These are phyloP conservation scores for Zophobas morio DNA, from an alignment of 1,140 invertebrate genomes.

Conservation along the genomic window DNA sequence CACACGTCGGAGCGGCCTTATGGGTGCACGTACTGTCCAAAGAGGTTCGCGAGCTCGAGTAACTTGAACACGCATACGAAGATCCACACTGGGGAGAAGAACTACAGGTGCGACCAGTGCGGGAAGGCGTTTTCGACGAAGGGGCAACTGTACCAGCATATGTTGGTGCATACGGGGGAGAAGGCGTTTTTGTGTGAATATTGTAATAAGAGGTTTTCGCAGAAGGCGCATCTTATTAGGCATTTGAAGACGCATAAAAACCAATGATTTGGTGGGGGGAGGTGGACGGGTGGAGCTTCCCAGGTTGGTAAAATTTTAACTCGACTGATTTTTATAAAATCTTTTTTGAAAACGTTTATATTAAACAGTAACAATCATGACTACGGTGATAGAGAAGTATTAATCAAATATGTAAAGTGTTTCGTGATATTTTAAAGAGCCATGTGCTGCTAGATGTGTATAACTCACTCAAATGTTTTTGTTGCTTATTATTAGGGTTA, in stretches of 20 bases:
- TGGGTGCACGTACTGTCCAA: constrained; percentile 70
- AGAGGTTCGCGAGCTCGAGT: constrained; percentile 66
- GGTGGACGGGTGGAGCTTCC: neutral
- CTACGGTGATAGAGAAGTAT: constrained; percentile 18
- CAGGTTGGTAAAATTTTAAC: constrained; percentile 9
- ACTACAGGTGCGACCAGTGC: constrained; percentile 68
- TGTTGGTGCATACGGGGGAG: constrained; percentile 74
- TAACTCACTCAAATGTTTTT: too few relatives aligned
- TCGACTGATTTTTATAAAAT: constrained; percentile 42
- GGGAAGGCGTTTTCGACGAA: constrained; percentile 68
- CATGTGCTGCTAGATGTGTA: neutral
- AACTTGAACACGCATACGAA: constrained; percentile 66
- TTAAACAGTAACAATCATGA: constrained; percentile 38
- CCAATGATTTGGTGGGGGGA: constrained; percentile 1
- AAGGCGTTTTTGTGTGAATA: constrained; percentile 81
- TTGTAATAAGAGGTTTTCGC: constrained; percentile 83
- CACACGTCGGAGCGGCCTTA: constrained; percentile 78
- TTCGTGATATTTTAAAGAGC: constrained; percentile 23
- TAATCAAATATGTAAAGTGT: constrained; percentile 31
- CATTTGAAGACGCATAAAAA: constrained; percentile 64
- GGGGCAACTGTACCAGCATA: constrained; percentile 71
- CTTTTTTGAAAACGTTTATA: constrained; percentile 30
- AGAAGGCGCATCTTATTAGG: constrained; percentile 79
- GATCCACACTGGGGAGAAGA: constrained; percentile 75
- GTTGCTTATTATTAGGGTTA: too few relatives aligned